Percentiles rank a stretch among this genome's conserved stretches.
These are phyloP conservation scores for Zaprionus camerounensis DNA, from an alignment of 1,140 invertebrate genomes.

Conservation along the genomic window DNA sequence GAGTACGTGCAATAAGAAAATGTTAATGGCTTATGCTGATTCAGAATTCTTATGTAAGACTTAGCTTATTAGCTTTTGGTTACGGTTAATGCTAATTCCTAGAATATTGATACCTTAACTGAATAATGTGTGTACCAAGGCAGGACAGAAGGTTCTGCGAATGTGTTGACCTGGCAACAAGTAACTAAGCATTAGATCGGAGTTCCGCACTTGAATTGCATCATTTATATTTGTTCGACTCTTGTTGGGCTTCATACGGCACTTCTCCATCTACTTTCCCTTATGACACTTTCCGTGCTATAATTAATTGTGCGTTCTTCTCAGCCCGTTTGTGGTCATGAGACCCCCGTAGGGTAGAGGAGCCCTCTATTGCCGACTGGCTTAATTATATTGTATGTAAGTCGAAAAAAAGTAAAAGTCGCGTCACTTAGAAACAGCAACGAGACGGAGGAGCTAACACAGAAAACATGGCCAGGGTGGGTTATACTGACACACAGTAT, in stretches of 20 bases:
- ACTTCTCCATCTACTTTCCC: constrained; percentile 18
- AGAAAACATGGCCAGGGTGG: neutral
- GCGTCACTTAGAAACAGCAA: constrained; percentile 51
- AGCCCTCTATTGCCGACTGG: constrained; percentile 10
- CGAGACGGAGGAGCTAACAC: too few relatives aligned
- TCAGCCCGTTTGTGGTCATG: constrained; percentile 42
- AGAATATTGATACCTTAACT: too few relatives aligned
- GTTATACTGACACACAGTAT: constrained; percentile 18
- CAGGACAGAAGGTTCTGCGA: too few relatives aligned
- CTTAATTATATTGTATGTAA: constrained; percentile 77
- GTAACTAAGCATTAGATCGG: constrained; percentile 12
- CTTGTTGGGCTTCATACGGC: constrained; percentile 35
- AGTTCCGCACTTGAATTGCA: constrained; percentile 25
- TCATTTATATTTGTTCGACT: constrained; percentile 58
- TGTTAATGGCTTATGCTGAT: neutral
- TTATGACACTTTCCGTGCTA: constrained; percentile 71
- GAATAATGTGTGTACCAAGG: too few relatives aligned
- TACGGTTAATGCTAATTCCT: too few relatives aligned
- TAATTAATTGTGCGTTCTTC: constrained; percentile 71
- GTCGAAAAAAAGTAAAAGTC: constrained; percentile 70
- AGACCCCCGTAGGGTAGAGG: constrained; percentile 33
- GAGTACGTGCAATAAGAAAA: constrained; percentile 30
- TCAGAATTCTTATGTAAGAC: too few relatives aligned
- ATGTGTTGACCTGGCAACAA: neutral
- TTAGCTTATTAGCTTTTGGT: too few relatives aligned